Base-by-base conservation (phyloP, 2,888 invertebrate species). In the Trichogramma dendrolimi region DNA sequence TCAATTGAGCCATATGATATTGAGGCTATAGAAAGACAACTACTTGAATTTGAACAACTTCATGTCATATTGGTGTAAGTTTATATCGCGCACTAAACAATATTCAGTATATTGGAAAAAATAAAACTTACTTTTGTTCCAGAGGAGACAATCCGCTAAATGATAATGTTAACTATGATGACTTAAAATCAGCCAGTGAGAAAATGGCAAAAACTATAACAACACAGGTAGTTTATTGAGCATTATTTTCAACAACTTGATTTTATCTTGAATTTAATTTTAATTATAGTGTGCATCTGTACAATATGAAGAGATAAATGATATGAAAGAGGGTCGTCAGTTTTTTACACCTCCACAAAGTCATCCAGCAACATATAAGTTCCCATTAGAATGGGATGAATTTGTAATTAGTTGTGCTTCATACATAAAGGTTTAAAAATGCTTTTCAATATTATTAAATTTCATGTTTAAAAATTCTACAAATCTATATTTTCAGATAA, bases 51-150 rank as follows among this genome's bases (percentile, higher is more conserved):
- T 4, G n/a, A 61, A 4, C 7, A 39, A 2, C 48, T 70, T 38
- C 55, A 67, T 8, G 44, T 73, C 10, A 48, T 71, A 44, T 67
- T 71, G 50, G 67, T 73, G 74, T 74, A 71, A 62, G 40, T 60
- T 46, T 43, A n/a, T 14, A 43, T 54, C 6, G 42, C 5, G 59
- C n/a, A 55, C 11, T 53, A 4, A 14, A 11, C n/a, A 2, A 38
- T 14, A 54, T 39, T 54, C 14, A 55, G 6, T 27, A 51, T 48
- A 41, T 6, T 58, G 1, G 6, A 1, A 4, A 44, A 58, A 42
- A n/a, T 58, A 58, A 7, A 44, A 51, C 58, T 49, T 62, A 47
- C 55, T 47, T 60, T 64, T 51, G 1, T 61, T 66, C 10, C 55
- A 73, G 74, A 52, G 67, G 69, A 6, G 67, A 70, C 43, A 58